A percentile compares a stretch with the other conserved stretches of the same genome.
phyloP scores from a whole-genome alignment of 2,797 vertebrate genomes.

The Graptemys geographica region DNA sequence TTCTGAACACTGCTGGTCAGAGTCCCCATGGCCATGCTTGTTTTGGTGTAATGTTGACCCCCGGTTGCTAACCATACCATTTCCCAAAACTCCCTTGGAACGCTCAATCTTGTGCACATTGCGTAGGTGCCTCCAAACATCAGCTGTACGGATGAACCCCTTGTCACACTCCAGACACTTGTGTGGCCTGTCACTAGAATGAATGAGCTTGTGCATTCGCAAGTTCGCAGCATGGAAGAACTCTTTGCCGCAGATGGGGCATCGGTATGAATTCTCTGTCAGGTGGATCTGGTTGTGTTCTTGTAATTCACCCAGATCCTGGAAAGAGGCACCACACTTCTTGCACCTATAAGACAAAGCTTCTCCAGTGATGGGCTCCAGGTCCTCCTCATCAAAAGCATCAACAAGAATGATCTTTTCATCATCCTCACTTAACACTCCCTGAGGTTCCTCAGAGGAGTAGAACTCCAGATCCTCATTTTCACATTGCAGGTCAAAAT shows the following conservation, averaged over 20 bases:
- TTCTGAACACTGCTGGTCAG: not conserved
- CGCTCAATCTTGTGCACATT: conserved; percentile 57
- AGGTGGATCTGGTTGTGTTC: conserved; percentile 34
- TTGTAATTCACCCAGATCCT: not conserved
- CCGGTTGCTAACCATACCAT: conserved; percentile 22
- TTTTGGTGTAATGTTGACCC: not conserved
- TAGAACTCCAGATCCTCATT: not conserved
- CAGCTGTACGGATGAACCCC: conserved; percentile 65
- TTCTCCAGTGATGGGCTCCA: not conserved
- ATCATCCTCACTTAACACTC: accelerated
- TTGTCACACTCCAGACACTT: conserved; percentile 66
- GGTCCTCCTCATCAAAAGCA: not conserved
- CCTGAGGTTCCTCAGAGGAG: not conserved
- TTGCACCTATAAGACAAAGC: not conserved
- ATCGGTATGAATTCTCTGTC: conserved; percentile 9
- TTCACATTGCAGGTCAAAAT: not conserved
- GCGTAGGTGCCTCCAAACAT: conserved; percentile 67
- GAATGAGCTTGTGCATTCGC: conserved; percentile 70
- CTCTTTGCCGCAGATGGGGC: conserved; percentile 52
- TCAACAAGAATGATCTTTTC: not conserved
- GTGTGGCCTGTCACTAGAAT: conserved; percentile 56
- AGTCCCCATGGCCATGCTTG: accelerated
- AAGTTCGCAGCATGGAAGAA: conserved; percentile 58
- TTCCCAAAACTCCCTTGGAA: conserved; percentile 62
- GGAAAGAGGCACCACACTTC: conserved; percentile 38